Conservation (phyloP, 2,888 invertebrate genomes). For the Antitype chi region DNA sequence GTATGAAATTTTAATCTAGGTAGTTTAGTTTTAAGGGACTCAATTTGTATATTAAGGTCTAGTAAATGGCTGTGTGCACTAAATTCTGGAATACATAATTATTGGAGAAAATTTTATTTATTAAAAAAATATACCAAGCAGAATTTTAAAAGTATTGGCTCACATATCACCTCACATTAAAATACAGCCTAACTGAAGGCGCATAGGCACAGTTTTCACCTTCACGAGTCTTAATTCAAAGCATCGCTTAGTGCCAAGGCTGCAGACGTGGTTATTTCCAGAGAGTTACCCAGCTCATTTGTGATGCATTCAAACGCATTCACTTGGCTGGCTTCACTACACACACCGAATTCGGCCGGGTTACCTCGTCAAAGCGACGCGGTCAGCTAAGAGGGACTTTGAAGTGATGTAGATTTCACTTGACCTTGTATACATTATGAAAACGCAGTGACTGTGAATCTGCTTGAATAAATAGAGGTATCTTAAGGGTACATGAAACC, state of each 20-base stretch:
- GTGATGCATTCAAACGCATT: slow-evolving; percentile 56
- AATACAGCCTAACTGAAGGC: too few species aligned
- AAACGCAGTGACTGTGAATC: neutral
- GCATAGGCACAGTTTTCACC: neutral
- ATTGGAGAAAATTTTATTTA: too few species aligned
- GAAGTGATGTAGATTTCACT: slow-evolving; percentile 17
- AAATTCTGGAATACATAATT: too few species aligned
- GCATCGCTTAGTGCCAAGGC: slow-evolving; percentile 35
- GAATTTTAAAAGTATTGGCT: too few species aligned
- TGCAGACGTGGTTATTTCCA: slow-evolving; percentile 50
- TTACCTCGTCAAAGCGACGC: slow-evolving; percentile 45
- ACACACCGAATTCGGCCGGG: slow-evolving; percentile 41
- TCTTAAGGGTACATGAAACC: neutral
- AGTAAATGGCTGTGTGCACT: too few species aligned
- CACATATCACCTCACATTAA: too few species aligned
- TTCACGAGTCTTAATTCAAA: slow-evolving; percentile 17
- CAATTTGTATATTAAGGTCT: too few species aligned
- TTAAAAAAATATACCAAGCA: too few species aligned
- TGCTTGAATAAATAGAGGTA: neutral
- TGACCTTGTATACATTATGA: slow-evolving; percentile 25
- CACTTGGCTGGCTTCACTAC: slow-evolving; percentile 51
- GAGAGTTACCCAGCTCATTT: slow-evolving; percentile 63
- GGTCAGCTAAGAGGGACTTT: slow-evolving; percentile 38
- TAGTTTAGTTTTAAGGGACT: too few species aligned
- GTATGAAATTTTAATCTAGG: too few species aligned